Evolutionary conservation across 1,140 invertebrate genomes (phyloP).

Genomic region (Samia ricini): DNA sequence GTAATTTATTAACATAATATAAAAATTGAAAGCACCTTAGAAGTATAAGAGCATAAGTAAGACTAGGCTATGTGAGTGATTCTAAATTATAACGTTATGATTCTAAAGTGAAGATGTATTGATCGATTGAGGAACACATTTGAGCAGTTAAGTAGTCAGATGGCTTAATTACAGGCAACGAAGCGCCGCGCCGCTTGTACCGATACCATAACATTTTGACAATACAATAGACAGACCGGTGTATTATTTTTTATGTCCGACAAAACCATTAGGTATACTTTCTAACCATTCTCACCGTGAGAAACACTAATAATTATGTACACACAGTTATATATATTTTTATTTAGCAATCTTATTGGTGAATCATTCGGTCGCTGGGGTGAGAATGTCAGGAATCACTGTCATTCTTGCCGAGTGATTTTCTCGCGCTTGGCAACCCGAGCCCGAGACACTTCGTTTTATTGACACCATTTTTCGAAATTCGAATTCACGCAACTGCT

Average conservation of each 20-base stretch:
- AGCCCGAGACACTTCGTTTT: too few relatives aligned
- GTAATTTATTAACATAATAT: too few relatives aligned
- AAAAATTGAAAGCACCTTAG: too few relatives aligned
- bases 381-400: too few relatives aligned
- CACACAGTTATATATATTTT: too few relatives aligned
- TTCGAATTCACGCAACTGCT: too few relatives aligned
- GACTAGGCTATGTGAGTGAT: not conserved
- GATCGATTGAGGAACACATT: not conserved
- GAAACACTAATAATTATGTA: not conserved
- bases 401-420: too few relatives aligned
- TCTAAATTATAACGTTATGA: not conserved
- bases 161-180: conserved; percentile 34
- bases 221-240: conserved; percentile 20
- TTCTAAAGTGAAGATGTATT: not conserved
- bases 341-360: too few relatives aligned
- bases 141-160: conserved; percentile 28
- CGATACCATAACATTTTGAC: conserved; percentile 40
- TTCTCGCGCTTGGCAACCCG: too few relatives aligned
- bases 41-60: not conserved
- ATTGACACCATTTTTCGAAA: too few relatives aligned
- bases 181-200: conserved; percentile 9
- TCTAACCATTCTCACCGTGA: conserved; percentile 15
- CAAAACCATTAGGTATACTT: conserved; percentile 8
- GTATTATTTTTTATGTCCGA: not conserved
- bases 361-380: too few relatives aligned